These are phyloP conservation scores for Loriculus beryllinus DNA, from an alignment of 2,797 vertebrate genomes.

Conservation along the genomic window DNA sequence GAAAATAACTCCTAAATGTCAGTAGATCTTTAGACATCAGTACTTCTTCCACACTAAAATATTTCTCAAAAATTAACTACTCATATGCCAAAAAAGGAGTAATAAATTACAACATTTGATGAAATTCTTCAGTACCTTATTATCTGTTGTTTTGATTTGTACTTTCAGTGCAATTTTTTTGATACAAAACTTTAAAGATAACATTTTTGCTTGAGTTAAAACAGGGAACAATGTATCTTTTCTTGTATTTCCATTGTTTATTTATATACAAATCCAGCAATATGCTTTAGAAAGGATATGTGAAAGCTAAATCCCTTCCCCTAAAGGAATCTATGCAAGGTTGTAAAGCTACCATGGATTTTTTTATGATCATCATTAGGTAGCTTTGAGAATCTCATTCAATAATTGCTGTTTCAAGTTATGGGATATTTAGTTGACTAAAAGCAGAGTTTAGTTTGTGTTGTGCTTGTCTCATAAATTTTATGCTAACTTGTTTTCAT, in stretches of 20 bases:
- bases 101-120: not conserved
- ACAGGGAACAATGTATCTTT: not conserved
- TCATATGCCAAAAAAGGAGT: not conserved
- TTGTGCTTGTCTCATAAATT: not conserved
- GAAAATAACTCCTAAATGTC: not conserved
- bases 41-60: not conserved
- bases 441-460: not conserved
- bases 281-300: not conserved
- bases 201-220: not conserved
- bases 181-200: not conserved
- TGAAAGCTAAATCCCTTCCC: not conserved
- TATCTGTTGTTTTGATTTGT: not conserved
- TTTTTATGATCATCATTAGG: not conserved
- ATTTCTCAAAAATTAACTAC: not conserved
- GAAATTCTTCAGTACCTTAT: not conserved
- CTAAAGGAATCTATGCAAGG: not conserved
- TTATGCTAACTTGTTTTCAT: not conserved
- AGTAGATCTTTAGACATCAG: not conserved
- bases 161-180: not conserved
- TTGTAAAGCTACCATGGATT: not conserved
- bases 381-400: not conserved
- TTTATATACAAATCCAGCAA: not conserved
- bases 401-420: not conserved
- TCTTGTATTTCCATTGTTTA: not conserved
- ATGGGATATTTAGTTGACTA: not conserved